phyloP scores from a whole-genome alignment of 2,113 vertebrate species.

The Erythrocercus mccallii region DNA sequence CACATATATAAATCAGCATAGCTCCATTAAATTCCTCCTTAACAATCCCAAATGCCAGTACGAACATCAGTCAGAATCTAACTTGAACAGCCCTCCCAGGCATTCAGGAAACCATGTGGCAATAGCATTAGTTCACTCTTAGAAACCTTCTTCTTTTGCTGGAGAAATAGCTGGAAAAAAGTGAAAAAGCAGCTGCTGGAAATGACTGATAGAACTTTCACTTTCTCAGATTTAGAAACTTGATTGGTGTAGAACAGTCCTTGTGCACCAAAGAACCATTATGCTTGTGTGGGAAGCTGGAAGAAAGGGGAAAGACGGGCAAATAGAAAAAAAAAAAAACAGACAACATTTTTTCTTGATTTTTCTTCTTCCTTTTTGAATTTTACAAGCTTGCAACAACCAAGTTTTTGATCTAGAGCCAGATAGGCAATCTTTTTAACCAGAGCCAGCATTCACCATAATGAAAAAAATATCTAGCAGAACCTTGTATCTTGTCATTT shows the following conservation, averaged over 20 bases:
- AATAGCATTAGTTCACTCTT: background rate
- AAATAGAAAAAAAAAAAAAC: background rate
- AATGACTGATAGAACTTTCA: background rate
- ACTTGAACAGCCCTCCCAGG: background rate
- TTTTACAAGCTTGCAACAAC: background rate
- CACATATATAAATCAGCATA: background rate
- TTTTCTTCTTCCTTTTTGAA: background rate
- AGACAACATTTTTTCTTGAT: background rate
- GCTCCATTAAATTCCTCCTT: background rate
- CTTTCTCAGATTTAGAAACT: background rate
- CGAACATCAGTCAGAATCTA: background rate
- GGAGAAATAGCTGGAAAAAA: background rate
- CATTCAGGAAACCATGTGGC: background rate
- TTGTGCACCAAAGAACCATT: background rate
- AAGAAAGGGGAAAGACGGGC: background rate
- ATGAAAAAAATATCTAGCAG: background rate
- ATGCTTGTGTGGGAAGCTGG: background rate
- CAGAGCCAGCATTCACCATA: background rate
- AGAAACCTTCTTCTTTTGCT: background rate
- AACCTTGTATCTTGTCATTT: conserved; percentile 43
- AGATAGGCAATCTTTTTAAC: background rate
- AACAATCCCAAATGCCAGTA: background rate
- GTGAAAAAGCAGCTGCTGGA: background rate
- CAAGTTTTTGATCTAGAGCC: background rate
- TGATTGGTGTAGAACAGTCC: background rate